Percentiles rank a stretch among this genome's conserved stretches.
phyloP scores from a whole-genome alignment of 2,797 vertebrate genomes.

The Ataeniobius toweri region DNA sequence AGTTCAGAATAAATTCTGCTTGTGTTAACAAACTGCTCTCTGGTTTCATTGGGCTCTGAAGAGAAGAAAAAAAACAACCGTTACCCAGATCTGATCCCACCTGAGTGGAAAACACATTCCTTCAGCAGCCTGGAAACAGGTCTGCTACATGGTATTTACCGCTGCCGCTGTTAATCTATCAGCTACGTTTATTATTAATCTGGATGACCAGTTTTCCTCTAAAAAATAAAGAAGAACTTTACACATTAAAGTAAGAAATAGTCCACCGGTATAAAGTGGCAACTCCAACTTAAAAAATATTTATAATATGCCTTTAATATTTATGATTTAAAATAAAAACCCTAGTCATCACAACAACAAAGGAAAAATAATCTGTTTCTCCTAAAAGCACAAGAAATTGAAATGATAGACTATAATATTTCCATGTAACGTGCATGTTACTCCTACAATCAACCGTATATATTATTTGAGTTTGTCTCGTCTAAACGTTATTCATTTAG shows the following conservation, averaged over 20 bases:
- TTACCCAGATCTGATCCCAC: constrained; percentile 3
- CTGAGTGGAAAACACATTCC: not conserved
- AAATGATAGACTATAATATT: not conserved
- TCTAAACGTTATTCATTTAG: not conserved
- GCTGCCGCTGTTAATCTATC: not conserved
- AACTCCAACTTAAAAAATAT: no score
- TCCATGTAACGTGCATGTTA: not conserved
- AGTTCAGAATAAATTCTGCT: not conserved
- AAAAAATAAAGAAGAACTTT: no score
- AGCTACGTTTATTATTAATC: no score
- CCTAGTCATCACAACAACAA: no score
- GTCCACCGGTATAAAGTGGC: no score
- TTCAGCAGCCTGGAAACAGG: not conserved
- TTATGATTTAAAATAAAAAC: no score
- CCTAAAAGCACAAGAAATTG: not conserved
- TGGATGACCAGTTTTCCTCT: no score
- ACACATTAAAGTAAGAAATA: no score
- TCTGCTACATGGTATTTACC: not conserved
- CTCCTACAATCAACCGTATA: not conserved
- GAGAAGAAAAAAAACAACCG: constrained; percentile 11
- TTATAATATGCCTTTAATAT: no score
- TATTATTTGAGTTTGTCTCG: not conserved
- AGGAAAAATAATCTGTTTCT: not conserved
- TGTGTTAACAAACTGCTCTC: not conserved
- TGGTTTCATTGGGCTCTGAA: constrained; percentile 7